Evolutionary conservation across 2,888 invertebrate species (phyloP), one percentile per base, ranked within the genome.

Genomic region (Mayetiola destructor): DNA sequence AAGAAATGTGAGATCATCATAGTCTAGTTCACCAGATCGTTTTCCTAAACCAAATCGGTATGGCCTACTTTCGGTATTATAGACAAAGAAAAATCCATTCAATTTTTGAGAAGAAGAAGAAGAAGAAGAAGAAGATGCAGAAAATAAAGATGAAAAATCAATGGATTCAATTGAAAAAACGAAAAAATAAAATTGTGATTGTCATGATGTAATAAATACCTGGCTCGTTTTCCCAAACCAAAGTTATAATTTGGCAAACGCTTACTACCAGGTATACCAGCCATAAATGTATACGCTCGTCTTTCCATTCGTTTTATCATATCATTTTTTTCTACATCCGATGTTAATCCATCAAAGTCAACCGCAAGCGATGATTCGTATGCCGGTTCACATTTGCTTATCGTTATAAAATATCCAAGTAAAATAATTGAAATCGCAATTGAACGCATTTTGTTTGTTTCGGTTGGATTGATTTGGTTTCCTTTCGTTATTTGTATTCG

Each of bases 251-350:
- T 68, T 1, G 73, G 73, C 59, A 73, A 60, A 40, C 73, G 68
- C 60, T 73, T 73, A 59, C 70, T 66, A 2, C 71, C 72, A 32
- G 65, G 62, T 3, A 68, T 69, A 30, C 70, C 69, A 57, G 70
- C 68, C 35, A 69, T 69, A 59, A 71, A 69, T 58, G 71, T 70
- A 56, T 72, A 72, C 14, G 76, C 74, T 12, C 84, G 76, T 62
- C 84, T 80, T 1, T 84, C 84, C n/a, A 84, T 72, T 0, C 84
- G 27, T 10, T 48, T 48, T n/a, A 48, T 14, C 3, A 48, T 6
- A 48, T 16, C 27, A 27, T 48, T 27, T 48, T 48, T 48, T 5
- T 48, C 48, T n/a, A 48, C 9, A 48, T 53, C 59, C 18, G 52
- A 56, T 39, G 48, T 29, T 62, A 56, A 6, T 8, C 59, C 52